Evolutionary conservation across 2,797 vertebrate genomes (phyloP), one percentile per base, ranked within the genome.

Genomic region (Valencia hispanica): DNA sequence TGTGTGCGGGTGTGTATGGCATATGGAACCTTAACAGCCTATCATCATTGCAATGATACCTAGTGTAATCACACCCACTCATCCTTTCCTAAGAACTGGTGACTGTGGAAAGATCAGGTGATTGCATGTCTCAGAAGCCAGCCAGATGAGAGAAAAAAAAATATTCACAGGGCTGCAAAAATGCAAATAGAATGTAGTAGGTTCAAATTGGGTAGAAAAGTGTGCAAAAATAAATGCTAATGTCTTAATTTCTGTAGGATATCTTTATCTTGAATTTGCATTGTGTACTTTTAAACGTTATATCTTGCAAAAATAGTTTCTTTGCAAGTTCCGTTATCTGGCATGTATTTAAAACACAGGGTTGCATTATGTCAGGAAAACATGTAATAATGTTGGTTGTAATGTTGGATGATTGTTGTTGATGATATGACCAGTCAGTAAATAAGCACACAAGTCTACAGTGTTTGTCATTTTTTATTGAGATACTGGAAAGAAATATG

Each of bases 71-170:
- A 48, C 65, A 27, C n/a, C 27, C 32, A 14, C 22, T 39, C 20
- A 25, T 50, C 25, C 3, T 43, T 72, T 68, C 3, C 4, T 45
- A 9, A 41, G 4, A 66, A 25, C 50, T 17, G 1, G 36, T 39
- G 2, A 57, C 30, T 15, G 20, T 51, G 22, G 8, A 25, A 32
- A n/a, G 53, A 70, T 27, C 70, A 59, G 10, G 18, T 72, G 74
- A 78, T 41, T 70, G 25, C 41, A 80, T 32, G 27, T 71, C 74
- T 79, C 39, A 25, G 14, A 70, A 50, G 27, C 27, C 72, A 78
- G 47, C 36, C 47, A 27, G 57, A n/a, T 63, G 30, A 65, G 36
- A 48, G 47, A 66, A 66, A n/a, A 25, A n/a, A 41, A 41, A 22
- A 12, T 66, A 9, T n/a, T 41, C 63, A n/a, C 1, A 5, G 0